phyloP scores from a whole-genome alignment of 2,888 invertebrate genomes.

The Proisotoma minuta region DNA sequence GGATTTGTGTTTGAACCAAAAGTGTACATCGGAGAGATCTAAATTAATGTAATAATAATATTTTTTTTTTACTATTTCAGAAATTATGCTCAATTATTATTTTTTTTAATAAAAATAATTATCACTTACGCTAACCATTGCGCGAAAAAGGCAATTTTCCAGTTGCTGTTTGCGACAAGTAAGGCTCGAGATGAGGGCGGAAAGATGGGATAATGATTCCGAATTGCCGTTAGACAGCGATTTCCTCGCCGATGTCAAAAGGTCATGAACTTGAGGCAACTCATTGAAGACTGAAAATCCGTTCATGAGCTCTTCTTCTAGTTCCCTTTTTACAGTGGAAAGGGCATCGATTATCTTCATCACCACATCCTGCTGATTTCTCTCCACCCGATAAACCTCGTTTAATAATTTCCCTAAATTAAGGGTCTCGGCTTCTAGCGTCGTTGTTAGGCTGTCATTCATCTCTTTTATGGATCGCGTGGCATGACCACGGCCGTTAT shows the following conservation, averaged over 20 bases:
- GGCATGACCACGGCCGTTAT: slow-evolving; percentile 42
- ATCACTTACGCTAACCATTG: slow-evolving; percentile 35
- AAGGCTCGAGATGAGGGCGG: slow-evolving; percentile 44
- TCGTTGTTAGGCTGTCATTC: slow-evolving; percentile 41
- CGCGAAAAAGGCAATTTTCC: slow-evolving; percentile 43
- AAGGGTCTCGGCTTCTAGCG: slow-evolving; percentile 58
- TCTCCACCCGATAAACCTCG: slow-evolving; percentile 65
- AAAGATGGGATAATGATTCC: slow-evolving; percentile 45
- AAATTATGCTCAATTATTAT: background rate
- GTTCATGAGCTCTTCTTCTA: slow-evolving; percentile 68
- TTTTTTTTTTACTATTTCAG: no score
- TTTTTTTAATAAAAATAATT: no score
- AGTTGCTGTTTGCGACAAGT: slow-evolving; percentile 47
- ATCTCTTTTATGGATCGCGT: slow-evolving; percentile 44
- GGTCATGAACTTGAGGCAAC: slow-evolving; percentile 56
- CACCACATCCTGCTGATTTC: slow-evolving; percentile 67
- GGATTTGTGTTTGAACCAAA: slow-evolving; percentile 43
- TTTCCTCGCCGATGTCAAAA: slow-evolving; percentile 43
- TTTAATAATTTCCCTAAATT: slow-evolving; percentile 65
- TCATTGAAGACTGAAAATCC: slow-evolving; percentile 63
- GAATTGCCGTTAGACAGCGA: slow-evolving; percentile 45
- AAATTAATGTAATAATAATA: background rate
- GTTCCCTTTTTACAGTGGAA: slow-evolving; percentile 67
- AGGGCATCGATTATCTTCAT: slow-evolving; percentile 69
- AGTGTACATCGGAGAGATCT: slow-evolving; percentile 43